Conservation (phyloP, 2,113 vertebrate genomes). For the Manacus vitellinus region DNA sequence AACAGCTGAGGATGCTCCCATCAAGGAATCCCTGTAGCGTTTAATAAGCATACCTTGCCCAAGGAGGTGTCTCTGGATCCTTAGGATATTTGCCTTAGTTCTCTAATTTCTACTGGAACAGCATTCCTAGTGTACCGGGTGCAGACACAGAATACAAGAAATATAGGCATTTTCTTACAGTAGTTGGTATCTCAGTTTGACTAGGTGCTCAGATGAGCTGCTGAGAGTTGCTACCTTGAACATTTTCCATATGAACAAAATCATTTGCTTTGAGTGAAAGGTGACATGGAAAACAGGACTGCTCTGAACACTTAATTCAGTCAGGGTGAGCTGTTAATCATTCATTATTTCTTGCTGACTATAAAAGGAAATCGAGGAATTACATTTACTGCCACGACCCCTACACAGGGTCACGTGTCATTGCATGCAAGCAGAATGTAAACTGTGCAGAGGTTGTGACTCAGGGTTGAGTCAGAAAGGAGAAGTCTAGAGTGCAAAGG, state of each 20-base stretch:
- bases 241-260: background rate
- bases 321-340: background rate
- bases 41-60: background rate
- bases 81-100: background rate
- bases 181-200: background rate
- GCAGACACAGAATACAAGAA: background rate
- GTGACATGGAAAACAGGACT: background rate
- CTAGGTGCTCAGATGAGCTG: background rate
- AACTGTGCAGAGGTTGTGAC: background rate
- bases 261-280: background rate
- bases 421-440: background rate
- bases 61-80: background rate
- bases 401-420: background rate
- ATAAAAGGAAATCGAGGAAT: background rate
- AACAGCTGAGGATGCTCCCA: background rate
- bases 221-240: background rate
- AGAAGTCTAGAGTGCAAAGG: background rate
- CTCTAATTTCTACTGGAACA: background rate
- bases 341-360: background rate
- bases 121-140: background rate
- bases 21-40: background rate
- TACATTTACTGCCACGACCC: background rate
- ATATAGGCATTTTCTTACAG: background rate
- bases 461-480: background rate
- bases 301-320: background rate